Base-by-base conservation (phyloP, 2,113 vertebrate species). In the Balaenoptera acutorostrata region DNA sequence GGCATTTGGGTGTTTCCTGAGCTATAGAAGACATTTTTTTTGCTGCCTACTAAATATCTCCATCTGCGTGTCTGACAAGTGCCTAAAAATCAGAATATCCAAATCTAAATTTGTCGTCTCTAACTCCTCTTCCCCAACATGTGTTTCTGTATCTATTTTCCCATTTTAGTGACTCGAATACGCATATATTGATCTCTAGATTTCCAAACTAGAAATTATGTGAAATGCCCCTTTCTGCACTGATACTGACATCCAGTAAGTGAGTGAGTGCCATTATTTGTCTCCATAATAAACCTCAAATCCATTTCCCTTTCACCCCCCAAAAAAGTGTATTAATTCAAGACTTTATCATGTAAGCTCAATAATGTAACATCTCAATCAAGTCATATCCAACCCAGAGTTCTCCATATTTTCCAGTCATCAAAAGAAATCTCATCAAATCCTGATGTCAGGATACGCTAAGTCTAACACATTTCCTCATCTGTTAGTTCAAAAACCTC, bases 381-480 rank as follows among this genome's bases (percentile, higher is more conserved):
- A 75, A 69, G 8, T 75, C 18, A 69, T 29, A 86, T 23, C n/a
- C 20, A 88, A 6, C 14, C 72, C 55, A 87, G 18, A 81, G 13
- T n/a, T 94, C 25, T 72, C 55, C n/a, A 78, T 39, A 95, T 97
- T 80, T 92, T 78, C 80, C 36, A 46, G 33, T 83, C 55, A 63
- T 86, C 52, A 81, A 92, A 95, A 93, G 59, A 86, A 91, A 93
- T 69, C 11, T 46, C 21, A 84, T 31, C 25, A 68, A 97, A 52
- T 88, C 27, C 36, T 75, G 12, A 87, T 97, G n/a, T 81, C 59
- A 91, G n/a, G 6, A 41, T 69, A 21, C 4, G 78, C 14, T 74
- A 80, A 92, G 71, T 69, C 27, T 94, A 93, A 95, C 23, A 81
- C 63, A 77, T 91, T 90, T 92, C 33, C 52, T 86, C 71, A 93